Conservation (phyloP, 1,140 invertebrate species). For the Hyphantria cunea region DNA sequence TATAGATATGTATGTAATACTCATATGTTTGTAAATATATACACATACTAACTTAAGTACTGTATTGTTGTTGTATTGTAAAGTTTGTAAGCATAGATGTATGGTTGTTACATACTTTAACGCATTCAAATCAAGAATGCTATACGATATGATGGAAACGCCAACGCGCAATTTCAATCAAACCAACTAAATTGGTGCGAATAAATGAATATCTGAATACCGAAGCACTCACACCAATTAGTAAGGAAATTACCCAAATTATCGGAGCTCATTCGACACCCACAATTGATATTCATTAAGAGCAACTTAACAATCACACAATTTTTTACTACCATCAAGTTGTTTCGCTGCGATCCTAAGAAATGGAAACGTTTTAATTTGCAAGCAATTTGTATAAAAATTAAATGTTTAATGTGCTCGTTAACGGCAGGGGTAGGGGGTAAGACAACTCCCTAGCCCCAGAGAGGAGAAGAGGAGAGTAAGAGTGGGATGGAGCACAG, state of each 20-base stretch:
- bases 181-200: conserved; percentile 5
- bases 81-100: neutral
- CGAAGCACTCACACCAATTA: conserved; percentile 18
- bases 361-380: conserved; percentile 19
- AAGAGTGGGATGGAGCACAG: too few relatives aligned
- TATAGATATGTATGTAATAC: too few relatives aligned
- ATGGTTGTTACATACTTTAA: neutral
- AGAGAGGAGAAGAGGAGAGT: too few relatives aligned
- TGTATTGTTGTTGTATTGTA: too few relatives aligned
- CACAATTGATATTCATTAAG: conserved; percentile 19
- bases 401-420: conserved; percentile 26
- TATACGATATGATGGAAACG: neutral
- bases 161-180: conserved; percentile 15
- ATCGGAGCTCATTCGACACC: conserved; percentile 2
- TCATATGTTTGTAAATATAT: too few relatives aligned
- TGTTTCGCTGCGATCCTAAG: conserved; percentile 16
- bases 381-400: conserved; percentile 28
- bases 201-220: conserved; percentile 21
- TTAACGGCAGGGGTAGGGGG: conserved; percentile 3
- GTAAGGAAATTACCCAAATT: conserved; percentile 22
- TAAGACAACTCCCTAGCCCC: neutral
- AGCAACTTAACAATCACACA: neutral
- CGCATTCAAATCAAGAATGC: conserved; percentile 12
- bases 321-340: conserved; percentile 13
- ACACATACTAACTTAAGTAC: too few relatives aligned